Percentiles rank a stretch among this genome's conserved stretches.
Conservation (phyloP, 1,140 invertebrate genomes). For the Ericerus pela region DNA sequence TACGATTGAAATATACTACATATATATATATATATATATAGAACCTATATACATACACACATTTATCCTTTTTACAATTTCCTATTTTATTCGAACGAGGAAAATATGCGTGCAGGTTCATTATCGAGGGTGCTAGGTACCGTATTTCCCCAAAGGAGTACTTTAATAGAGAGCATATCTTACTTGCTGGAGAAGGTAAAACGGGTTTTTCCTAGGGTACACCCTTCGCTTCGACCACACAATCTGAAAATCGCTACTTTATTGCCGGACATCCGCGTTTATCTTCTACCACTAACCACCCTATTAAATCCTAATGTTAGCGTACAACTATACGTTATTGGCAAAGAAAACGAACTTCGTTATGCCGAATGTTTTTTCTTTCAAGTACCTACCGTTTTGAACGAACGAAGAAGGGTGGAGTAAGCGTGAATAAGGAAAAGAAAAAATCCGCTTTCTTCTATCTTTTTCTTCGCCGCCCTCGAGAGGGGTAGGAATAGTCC, state of each 20-base stretch:
- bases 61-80: too few relatives aligned
- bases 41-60: too few relatives aligned
- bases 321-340: neutral
- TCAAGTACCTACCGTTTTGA: too few relatives aligned
- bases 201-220: neutral
- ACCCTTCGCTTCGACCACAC: neutral
- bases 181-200: conserved; percentile 8
- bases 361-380: conserved; percentile 1
- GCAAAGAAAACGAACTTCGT: conserved; percentile 10
- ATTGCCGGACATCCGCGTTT: conserved; percentile 11
- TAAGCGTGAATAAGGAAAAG: too few relatives aligned
- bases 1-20: conserved; percentile 4
- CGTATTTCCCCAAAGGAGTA: neutral
- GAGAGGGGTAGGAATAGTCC: neutral
- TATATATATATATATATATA: too few relatives aligned
- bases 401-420: too few relatives aligned
- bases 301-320: conserved; percentile 5
- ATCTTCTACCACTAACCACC: conserved; percentile 4
- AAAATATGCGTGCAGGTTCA: conserved; percentile 8
- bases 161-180: conserved; percentile 9
- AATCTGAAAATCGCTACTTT: neutral
- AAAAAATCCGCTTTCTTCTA: conserved; percentile 1
- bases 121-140: neutral
- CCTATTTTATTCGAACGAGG: conserved; percentile 3
- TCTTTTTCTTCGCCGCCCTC: neutral